phyloP scores from a whole-genome alignment of 2,113 vertebrate species.

The Apteryx owenii region DNA sequence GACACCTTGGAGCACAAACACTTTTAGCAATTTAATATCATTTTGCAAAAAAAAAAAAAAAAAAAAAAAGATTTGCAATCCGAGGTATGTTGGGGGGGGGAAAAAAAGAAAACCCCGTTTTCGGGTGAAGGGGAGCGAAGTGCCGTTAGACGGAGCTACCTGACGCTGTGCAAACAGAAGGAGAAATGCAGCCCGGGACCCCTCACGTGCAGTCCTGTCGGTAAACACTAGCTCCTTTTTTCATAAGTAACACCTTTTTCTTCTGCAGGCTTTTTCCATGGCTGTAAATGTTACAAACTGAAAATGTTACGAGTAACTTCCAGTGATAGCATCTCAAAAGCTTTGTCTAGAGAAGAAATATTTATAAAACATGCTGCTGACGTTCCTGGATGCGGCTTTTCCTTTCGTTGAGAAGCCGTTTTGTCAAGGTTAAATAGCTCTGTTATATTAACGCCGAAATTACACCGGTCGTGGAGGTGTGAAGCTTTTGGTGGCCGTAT shows the following conservation, averaged over 20 bases:
- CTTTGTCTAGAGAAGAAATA: too few relatives aligned
- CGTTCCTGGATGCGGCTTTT: too few relatives aligned
- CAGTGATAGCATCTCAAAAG: neutral
- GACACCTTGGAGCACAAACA: neutral
- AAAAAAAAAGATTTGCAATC: neutral
- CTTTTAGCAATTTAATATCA: neutral
- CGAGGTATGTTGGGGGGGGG: neutral
- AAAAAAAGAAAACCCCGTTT: neutral
- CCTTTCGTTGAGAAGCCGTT: too few relatives aligned
- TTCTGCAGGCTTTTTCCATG: neutral
- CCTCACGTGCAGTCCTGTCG: too few relatives aligned
- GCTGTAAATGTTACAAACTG: neutral
- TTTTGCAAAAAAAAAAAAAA: neutral
- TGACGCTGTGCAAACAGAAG: neutral
- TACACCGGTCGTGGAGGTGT: too few relatives aligned
- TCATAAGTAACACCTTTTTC: too few relatives aligned
- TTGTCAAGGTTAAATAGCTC: too few relatives aligned
- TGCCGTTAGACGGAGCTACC: neutral
- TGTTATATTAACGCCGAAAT: too few relatives aligned
- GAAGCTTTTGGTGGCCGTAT: neutral
- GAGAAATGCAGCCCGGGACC: neutral
- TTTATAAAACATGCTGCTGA: too few relatives aligned
- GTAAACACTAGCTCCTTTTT: too few relatives aligned
- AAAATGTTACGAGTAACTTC: neutral
- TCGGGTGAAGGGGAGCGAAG: neutral